phyloP scores from a whole-genome alignment of 2,113 vertebrate species.

The Cichladusa arquata region DNA sequence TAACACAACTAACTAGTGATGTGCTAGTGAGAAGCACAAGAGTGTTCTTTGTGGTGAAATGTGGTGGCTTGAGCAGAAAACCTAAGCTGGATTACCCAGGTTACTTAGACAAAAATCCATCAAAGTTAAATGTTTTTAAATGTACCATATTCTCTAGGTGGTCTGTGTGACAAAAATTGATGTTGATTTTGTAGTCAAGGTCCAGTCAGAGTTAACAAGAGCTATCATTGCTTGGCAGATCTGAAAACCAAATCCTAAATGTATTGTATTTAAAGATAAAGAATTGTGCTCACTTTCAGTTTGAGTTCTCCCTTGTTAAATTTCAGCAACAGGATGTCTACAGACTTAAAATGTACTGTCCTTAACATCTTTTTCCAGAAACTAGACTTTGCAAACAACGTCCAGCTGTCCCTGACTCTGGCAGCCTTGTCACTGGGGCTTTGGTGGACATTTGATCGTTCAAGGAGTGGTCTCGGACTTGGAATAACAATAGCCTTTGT shows the following conservation, averaged over 20 bases:
- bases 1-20: not conserved
- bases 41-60: not conserved
- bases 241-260: not conserved
- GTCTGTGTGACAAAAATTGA: not conserved
- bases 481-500: slow-evolving; percentile 83
- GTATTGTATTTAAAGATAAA: not conserved
- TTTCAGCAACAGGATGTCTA: not conserved
- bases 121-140: not conserved
- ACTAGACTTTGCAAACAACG: slow-evolving; percentile 83
- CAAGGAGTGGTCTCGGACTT: slow-evolving; percentile 84
- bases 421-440: slow-evolving; percentile 82
- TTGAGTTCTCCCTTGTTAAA: not conserved
- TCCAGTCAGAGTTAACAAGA: not conserved
- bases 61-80: not conserved
- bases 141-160: not conserved
- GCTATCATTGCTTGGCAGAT: not conserved
- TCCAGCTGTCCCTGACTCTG: slow-evolving; percentile 81
- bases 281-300: not conserved
- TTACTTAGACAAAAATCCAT: not conserved
- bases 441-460: slow-evolving; percentile 86
- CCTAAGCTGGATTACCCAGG: not conserved
- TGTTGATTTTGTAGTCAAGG: not conserved
- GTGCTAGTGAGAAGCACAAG: not conserved
- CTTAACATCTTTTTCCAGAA: slow-evolving; percentile 77
- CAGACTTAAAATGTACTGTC: not conserved